phyloP scores from a whole-genome alignment of 2,113 vertebrate genomes.

The Phyllostomus discolor region DNA sequence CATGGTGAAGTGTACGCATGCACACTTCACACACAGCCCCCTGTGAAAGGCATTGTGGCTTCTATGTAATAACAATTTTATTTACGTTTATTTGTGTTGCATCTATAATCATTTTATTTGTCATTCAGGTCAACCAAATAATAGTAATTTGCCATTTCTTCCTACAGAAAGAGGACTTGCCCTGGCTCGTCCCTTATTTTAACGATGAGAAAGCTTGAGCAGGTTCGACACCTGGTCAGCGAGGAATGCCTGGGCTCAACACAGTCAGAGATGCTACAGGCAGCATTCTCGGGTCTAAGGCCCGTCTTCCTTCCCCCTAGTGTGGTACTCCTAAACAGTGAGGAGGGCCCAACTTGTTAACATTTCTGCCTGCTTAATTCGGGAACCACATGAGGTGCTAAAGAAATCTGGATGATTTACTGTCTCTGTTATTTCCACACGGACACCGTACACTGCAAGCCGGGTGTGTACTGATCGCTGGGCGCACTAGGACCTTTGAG shows the following conservation, averaged over 20 bases:
- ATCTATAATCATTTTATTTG: background rate
- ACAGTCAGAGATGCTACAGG: background rate
- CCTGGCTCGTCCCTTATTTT: background rate
- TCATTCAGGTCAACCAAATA: background rate
- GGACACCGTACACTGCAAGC: background rate
- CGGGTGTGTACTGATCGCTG: background rate
- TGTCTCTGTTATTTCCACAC: background rate
- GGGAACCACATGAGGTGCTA: background rate
- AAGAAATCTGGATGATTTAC: background rate
- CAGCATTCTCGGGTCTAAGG: too few relatives aligned
- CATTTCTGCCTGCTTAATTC: background rate
- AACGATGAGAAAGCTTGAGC: background rate
- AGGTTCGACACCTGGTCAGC: background rate
- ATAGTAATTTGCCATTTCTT: background rate
- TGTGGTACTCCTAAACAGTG: background rate
- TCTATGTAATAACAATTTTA: background rate
- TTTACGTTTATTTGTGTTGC: background rate
- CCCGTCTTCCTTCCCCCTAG: background rate
- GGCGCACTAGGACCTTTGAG: background rate
- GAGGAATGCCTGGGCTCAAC: background rate
- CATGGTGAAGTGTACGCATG: background rate
- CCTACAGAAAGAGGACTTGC: background rate
- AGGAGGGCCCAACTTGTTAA: background rate
- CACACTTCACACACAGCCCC: background rate
- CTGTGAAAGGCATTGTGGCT: background rate